Percentiles rank a stretch among this genome's conserved stretches.
Evolutionary conservation across 1,140 invertebrate genomes (phyloP).

Genomic region (Drosophila persimilis): DNA sequence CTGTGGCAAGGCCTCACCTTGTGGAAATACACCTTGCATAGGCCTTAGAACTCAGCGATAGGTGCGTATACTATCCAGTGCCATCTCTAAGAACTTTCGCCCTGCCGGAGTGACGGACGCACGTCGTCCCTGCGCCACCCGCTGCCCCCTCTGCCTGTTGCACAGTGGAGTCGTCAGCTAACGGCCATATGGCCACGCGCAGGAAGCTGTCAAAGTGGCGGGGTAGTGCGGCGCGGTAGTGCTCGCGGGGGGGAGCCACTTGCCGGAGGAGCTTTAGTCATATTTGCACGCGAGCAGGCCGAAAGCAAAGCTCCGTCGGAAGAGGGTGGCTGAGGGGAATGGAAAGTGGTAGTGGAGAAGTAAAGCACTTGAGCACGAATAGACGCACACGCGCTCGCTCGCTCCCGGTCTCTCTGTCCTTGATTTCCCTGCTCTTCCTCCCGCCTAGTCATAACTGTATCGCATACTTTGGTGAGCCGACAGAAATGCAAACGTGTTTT

Average conservation of each 20-base stretch:
- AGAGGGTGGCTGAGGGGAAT: too few relatives aligned
- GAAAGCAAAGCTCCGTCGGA: slow-evolving; percentile 60
- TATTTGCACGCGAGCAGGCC: slow-evolving; percentile 61
- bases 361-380: slow-evolving; percentile 50
- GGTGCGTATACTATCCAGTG: neutral
- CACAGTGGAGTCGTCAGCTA: slow-evolving; percentile 28
- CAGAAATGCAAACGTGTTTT: too few relatives aligned
- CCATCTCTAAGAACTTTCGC: slow-evolving; percentile 18
- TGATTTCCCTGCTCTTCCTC: neutral
- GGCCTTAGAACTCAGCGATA: slow-evolving; percentile 4
- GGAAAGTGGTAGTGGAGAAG: too few relatives aligned
- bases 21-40: too few relatives aligned
- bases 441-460: slow-evolving; percentile 57
- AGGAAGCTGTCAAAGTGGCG: slow-evolving; percentile 53
- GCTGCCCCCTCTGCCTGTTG: slow-evolving; percentile 31
- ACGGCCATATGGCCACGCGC: slow-evolving; percentile 52
- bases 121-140: neutral
- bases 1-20: too few relatives aligned
- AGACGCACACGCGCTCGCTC: slow-evolving; percentile 15
- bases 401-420: slow-evolving; percentile 9
- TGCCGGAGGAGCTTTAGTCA: slow-evolving; percentile 48
- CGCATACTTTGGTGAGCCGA: slow-evolving; percentile 56
- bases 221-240: neutral
- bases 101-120: too few relatives aligned
- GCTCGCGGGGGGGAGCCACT: neutral